Evolutionary conservation across 2,797 vertebrate species (phyloP).

Genomic region (Poeciliopsis infans): DNA sequence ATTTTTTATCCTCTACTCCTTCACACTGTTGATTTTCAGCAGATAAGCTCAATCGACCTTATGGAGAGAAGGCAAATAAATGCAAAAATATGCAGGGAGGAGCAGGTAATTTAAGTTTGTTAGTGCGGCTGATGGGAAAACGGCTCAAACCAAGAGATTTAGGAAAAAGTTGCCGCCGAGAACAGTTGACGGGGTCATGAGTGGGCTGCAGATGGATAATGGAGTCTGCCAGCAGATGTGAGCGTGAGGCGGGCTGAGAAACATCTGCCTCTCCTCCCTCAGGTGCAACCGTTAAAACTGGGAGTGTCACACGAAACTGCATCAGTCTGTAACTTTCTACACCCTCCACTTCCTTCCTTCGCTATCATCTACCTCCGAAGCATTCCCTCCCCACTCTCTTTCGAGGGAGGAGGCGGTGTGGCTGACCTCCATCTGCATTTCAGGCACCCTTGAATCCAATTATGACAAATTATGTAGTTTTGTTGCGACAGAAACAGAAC

Average conservation of each 20-base stretch:
- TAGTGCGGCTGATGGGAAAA: slow-evolving; percentile 28
- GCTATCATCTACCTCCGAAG: neutral
- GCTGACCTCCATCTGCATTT: slow-evolving; percentile 55
- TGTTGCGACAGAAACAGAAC: slow-evolving; percentile 2
- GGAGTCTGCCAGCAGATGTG: slow-evolving; percentile 23
- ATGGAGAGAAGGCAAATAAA: slow-evolving; percentile 32
- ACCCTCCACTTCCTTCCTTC: slow-evolving; percentile 42
- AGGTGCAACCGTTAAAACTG: slow-evolving; percentile 54
- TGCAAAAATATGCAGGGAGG: slow-evolving; percentile 22
- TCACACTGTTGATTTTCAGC: slow-evolving; percentile 28
- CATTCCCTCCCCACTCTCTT: slow-evolving; percentile 9
- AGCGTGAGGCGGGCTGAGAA: slow-evolving; percentile 21
- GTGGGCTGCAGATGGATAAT: slow-evolving; percentile 20
- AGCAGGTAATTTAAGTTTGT: slow-evolving; percentile 24
- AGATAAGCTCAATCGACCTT: slow-evolving; percentile 28
- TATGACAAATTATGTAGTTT: slow-evolving; percentile 32
- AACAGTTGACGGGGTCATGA: neutral
- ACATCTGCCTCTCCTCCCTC: slow-evolving; percentile 38
- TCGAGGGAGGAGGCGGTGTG: slow-evolving; percentile 17
- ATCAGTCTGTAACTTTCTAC: slow-evolving; percentile 42
- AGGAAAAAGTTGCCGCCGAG: neutral
- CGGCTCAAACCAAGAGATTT: slow-evolving; percentile 3
- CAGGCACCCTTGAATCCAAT: slow-evolving; percentile 44
- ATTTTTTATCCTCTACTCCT: neutral
- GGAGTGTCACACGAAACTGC: slow-evolving; percentile 50